Conservation (phyloP, 1,140 invertebrate species). For the Ectropis grisescens region DNA sequence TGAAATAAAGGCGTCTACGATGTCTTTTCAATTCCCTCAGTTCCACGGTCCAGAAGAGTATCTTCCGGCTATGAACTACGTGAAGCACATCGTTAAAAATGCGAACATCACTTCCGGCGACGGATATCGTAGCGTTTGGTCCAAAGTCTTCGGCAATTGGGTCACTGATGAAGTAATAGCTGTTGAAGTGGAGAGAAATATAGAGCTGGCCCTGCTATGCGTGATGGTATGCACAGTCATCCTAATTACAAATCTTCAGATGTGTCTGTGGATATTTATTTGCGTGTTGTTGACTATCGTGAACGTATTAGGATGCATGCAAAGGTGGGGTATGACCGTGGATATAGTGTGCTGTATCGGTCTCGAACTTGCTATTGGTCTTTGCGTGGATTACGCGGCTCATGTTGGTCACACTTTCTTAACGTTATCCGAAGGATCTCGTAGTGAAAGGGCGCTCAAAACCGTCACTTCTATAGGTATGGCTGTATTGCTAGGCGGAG, state of each 20-base stretch:
- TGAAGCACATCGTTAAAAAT: conserved; percentile 71
- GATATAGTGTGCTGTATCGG: conserved; percentile 90
- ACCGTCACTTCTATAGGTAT: conserved; percentile 84
- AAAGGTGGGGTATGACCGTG: conserved; percentile 84
- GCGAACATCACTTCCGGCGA: conserved; percentile 72
- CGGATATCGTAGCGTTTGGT: conserved; percentile 77
- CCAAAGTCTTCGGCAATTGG: conserved; percentile 80
- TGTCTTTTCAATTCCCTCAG: conserved; percentile 74
- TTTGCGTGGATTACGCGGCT: conserved; percentile 91
- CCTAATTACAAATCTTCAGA: conserved; percentile 85
- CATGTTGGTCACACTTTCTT: conserved; percentile 91
- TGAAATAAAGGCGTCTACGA: conserved; percentile 71
- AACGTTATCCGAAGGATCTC: conserved; percentile 64
- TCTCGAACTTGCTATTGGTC: conserved; percentile 86
- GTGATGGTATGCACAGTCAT: conserved; percentile 86
- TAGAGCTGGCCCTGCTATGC: conserved; percentile 82
- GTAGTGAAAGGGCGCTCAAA: conserved; percentile 74
- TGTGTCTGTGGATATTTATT: conserved; percentile 83
- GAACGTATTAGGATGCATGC: conserved; percentile 88
- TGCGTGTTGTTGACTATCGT: conserved; percentile 84
- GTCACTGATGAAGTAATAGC: conserved; percentile 85
- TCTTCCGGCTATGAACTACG: conserved; percentile 80
- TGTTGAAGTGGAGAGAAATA: conserved; percentile 83
- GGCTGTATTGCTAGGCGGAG: conserved; percentile 85
- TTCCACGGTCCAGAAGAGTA: conserved; percentile 76